Evolutionary conservation across 1,140 invertebrate species (phyloP).

Genomic region (Scaptodrosophila lebanonensis): DNA sequence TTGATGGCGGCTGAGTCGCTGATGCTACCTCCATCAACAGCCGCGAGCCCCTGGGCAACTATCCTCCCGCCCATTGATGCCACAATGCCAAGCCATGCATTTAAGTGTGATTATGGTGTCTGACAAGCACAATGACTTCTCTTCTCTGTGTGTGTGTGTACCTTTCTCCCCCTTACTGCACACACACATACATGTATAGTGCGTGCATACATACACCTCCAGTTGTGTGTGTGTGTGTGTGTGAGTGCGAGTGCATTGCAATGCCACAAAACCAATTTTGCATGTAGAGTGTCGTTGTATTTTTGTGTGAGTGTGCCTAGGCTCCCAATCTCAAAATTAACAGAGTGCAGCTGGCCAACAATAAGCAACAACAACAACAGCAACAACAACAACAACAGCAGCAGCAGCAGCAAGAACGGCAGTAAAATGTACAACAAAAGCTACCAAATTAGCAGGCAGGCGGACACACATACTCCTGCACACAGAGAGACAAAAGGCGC

Average conservation of each 20-base stretch:
- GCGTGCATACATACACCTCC: too few species aligned
- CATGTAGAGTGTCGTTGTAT: background rate
- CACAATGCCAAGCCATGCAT: slow-evolving; percentile 38
- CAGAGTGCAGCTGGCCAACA: too few species aligned
- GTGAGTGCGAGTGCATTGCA: slow-evolving; percentile 21
- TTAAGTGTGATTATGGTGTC: slow-evolving; percentile 41
- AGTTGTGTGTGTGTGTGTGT: too few species aligned
- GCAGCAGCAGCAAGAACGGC: slow-evolving; percentile 23
- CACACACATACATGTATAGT: slow-evolving; percentile 24
- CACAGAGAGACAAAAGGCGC: slow-evolving; percentile 9
- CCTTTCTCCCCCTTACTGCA: slow-evolving; percentile 6
- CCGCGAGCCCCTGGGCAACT: too few species aligned
- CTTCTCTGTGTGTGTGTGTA: slow-evolving; percentile 17
- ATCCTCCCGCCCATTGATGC: too few species aligned
- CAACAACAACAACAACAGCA: slow-evolving; percentile 4
- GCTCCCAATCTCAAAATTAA: too few species aligned
- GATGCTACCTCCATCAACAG: too few species aligned
- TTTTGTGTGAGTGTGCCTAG: too few species aligned
- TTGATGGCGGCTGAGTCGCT: too few species aligned
- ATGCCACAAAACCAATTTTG: too few species aligned
- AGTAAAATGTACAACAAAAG: slow-evolving; percentile 50
- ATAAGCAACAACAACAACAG: background rate
- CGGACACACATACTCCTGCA: slow-evolving; percentile 27
- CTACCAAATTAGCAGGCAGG: slow-evolving; percentile 66
- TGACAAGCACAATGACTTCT: slow-evolving; percentile 34